Base-by-base conservation (phyloP, 2,888 invertebrate genomes). In the Metopia argyrocephala region DNA sequence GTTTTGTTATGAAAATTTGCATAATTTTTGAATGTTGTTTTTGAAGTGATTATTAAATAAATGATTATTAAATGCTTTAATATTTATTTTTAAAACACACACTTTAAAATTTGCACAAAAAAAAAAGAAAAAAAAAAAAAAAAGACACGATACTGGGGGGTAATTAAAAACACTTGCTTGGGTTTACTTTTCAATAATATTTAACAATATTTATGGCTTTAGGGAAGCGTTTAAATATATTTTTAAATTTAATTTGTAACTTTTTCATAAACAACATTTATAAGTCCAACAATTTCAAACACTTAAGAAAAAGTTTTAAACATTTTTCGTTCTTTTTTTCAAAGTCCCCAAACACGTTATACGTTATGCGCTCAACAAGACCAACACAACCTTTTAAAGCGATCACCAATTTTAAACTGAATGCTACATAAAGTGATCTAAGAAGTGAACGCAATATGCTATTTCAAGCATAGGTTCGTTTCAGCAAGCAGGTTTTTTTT, bases 361-460 rank as follows among this genome's bases (percentile, higher is more conserved):
- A n/a, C n/a, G n/a, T n/a, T n/a, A n/a, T n/a, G n/a, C n/a, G n/a
- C n/a, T n/a, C n/a, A n/a, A n/a, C n/a, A n/a, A n/a, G n/a, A n/a
- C n/a, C 38, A 38, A 38, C 38, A 75, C 78, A 79, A 82, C 82
- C 76, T 57, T 50, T 52, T 59, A 27, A 59, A 59, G 59, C 79
- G 78, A 82, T 75, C 82, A 68, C 78, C 76, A 79, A 76, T 75
- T 52, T 65, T 79, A 82, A 68, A 82, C 82, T 82, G 79, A 71
- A 28, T 28, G 56, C 45, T 66, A 48, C 18, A 3, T 38, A 64
- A 76, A 31, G 48, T 69, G 66, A 56, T 66, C 57, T 68, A 68
- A 61, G 56, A 69, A 73, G 28, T 69, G 65, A 48, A 56, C 12
- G 38, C 3, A 38, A 38, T 38, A 38, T 15, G 15, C n/a, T n/a